A percentile compares a stretch with the other conserved stretches of the same genome.
phyloP scores from a whole-genome alignment of 2,888 invertebrate genomes.

The Brachypterus glaber region DNA sequence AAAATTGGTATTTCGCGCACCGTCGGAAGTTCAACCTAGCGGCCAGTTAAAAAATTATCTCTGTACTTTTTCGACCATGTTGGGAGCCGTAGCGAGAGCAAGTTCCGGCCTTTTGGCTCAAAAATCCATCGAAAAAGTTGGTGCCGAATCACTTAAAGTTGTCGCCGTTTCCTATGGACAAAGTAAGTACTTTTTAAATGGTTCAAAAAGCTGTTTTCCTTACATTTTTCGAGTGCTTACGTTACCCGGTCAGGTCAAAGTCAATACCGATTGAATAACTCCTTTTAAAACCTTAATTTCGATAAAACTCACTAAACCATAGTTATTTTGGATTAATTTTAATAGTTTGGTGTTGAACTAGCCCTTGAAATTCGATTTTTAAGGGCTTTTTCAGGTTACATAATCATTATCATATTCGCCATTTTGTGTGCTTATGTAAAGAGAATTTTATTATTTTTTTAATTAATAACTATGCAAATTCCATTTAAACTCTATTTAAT shows the following conservation, averaged over 20 bases:
- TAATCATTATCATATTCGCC: constrained; percentile 22
- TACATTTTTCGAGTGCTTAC: constrained; percentile 1
- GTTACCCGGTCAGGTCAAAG: constrained; percentile 7
- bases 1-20: constrained; percentile 12
- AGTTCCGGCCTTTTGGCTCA: constrained; percentile 52
- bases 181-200: constrained; percentile 33
- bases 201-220: constrained; percentile 3
- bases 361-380: too few relatives aligned
- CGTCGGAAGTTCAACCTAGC: constrained; percentile 10
- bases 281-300: too few relatives aligned
- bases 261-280: too few relatives aligned
- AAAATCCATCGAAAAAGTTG: constrained; percentile 50
- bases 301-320: too few relatives aligned
- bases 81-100: constrained; percentile 52
- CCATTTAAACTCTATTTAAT: too few relatives aligned
- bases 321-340: too few relatives aligned
- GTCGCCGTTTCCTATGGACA: constrained; percentile 38
- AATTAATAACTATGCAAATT: too few relatives aligned
- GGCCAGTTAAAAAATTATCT: constrained; percentile 4
- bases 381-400: constrained; percentile 18
- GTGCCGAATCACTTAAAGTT: constrained; percentile 50
- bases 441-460: too few relatives aligned
- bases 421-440: constrained; percentile 28
- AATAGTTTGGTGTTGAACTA: too few relatives aligned
- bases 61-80: constrained; percentile 42